Evolutionary conservation across 2,113 vertebrate species (phyloP), one percentile per base, ranked within the genome.

Genomic region (Pavo muticus): DNA sequence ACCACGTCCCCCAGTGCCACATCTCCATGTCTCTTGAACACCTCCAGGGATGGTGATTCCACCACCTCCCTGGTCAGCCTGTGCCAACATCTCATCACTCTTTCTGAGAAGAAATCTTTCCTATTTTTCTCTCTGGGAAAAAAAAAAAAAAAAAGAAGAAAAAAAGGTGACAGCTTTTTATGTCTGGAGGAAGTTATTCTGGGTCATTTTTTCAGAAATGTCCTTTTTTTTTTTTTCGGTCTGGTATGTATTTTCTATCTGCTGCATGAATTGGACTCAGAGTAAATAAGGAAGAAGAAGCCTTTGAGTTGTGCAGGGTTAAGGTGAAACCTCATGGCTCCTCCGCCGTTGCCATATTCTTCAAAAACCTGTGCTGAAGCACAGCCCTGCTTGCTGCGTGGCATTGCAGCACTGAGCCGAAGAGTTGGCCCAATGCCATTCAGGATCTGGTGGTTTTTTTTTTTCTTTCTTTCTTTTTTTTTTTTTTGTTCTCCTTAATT

Each of bases 301-400:
- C 45, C 37, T 83, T n/a, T 67, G 74, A 86, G 50, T 68, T 30
- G 37, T 45, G 65, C 70, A 68, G 59, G 52, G 50, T 32, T 37
- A 84, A 74, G 50, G 6, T 11, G 61, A 87, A 77, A 25, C 5
- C 35, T 25, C 61, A 74, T 70, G 86, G 81, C 50, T 91, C 81
- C 45, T 70, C 35, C 73, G n/a, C 60, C 35, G 3, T 56, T 84
- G 80, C 56, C 56, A 50, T 10, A 20, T 23, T n/a, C 68, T 59
- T 40, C 64, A 29, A 44, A 39, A 3, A 2, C 18, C 50, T 10
- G 0, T 24, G 35, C 47, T 39, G 0, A 1, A 44, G 42, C 1
- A 1, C 0, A 44, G 50, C 48, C 63, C 63, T 30, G 18, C 15
- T 87, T 47, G 44, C 68, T 74, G 23, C 17, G 10, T 32, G 54